Percentiles rank a stretch among this genome's conserved stretches.
Evolutionary conservation across 2,113 vertebrate species (phyloP).

Genomic region (Megaceryle maxima): DNA sequence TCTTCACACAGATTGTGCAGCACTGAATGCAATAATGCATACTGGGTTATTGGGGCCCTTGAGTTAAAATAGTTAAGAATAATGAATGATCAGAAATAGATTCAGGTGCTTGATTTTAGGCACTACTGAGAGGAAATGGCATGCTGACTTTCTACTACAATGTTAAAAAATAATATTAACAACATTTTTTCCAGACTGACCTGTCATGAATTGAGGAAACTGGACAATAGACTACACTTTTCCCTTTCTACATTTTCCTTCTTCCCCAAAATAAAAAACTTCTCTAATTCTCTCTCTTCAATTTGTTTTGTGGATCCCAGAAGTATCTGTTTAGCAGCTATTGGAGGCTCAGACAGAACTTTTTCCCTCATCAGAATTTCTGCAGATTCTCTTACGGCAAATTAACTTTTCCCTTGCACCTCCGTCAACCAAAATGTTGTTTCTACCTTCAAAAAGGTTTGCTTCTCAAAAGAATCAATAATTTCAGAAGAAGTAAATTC

Average conservation of each 20-base stretch:
- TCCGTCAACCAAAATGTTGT: background rate
- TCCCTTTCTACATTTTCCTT: background rate
- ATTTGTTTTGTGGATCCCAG: background rate
- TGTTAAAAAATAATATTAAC: background rate
- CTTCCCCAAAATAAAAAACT: background rate
- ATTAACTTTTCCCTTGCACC: background rate
- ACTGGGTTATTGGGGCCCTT: background rate
- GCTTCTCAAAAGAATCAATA: background rate
- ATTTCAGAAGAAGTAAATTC: background rate
- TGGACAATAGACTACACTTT: background rate
- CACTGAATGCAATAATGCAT: background rate
- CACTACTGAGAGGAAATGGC: background rate
- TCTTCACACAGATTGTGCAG: background rate
- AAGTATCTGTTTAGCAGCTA: background rate
- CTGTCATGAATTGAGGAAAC: background rate
- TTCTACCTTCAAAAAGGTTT: background rate
- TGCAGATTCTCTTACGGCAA: background rate
- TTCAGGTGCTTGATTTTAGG: background rate
- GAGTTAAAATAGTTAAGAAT: background rate
- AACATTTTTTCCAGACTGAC: background rate
- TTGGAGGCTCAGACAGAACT: background rate
- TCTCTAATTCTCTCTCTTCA: background rate
- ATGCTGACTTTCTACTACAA: background rate
- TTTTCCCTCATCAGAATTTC: background rate
- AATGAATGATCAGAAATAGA: background rate